Conservation (phyloP, 1,140 invertebrate species). For the Archivesica marissinica region DNA sequence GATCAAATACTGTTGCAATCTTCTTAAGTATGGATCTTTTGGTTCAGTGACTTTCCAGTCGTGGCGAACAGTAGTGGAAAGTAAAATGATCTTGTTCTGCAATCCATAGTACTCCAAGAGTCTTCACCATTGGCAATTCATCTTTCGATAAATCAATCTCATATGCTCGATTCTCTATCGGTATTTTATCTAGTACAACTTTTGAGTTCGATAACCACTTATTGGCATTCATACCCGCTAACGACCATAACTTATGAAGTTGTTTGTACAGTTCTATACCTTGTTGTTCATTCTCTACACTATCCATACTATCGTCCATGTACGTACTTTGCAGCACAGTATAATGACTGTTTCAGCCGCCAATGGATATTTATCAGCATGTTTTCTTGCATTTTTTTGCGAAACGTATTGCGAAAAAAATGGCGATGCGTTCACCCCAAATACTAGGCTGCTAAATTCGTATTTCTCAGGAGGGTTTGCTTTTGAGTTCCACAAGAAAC, state of each 20-base stretch:
- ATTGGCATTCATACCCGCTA: neutral
- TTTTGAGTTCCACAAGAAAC: too few relatives aligned
- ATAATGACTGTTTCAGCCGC: constrained; percentile 19
- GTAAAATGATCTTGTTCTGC: too few relatives aligned
- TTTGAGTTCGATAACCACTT: constrained; percentile 30
- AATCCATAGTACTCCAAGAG: neutral
- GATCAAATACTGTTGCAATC: constrained; percentile 14
- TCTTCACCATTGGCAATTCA: neutral
- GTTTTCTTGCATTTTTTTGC: neutral
- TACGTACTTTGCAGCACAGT: constrained; percentile 12
- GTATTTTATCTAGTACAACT: constrained; percentile 13
- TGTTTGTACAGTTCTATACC: constrained; percentile 4
- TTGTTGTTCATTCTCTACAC: neutral
- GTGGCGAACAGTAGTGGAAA: constrained; percentile 22
- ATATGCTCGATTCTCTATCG: neutral
- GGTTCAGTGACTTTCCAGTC: constrained; percentile 16
- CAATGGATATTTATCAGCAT: neutral
- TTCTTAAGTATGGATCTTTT: neutral
- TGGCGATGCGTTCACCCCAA: constrained; percentile 51
- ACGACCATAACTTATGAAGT: neutral
- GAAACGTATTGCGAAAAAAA: constrained; percentile 44
- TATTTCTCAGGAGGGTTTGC: constrained; percentile 8
- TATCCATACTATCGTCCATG: constrained; percentile 35
- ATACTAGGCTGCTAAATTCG: constrained; percentile 51
- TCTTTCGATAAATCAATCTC: neutral